phyloP scores from a whole-genome alignment of 2,797 vertebrate genomes.

The Hippoglossus hippoglossus region DNA sequence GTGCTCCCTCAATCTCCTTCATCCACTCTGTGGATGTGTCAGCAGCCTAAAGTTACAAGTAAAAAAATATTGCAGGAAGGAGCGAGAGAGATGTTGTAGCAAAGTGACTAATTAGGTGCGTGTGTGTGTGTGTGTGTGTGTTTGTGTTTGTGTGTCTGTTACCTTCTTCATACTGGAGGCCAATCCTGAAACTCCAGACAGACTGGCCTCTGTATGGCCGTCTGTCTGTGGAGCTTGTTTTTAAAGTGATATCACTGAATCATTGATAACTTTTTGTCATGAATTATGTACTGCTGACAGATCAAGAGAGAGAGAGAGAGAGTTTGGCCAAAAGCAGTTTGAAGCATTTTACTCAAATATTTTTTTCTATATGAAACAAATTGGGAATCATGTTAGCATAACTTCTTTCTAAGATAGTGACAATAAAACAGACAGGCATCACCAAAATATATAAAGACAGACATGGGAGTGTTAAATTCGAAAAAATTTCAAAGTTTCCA shows the following conservation, averaged over 20 bases:
- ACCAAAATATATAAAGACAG: not conserved
- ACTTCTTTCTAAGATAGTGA: too few relatives aligned
- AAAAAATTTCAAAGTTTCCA: too few relatives aligned
- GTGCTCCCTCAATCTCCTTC: too few relatives aligned
- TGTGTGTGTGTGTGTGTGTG: too few relatives aligned
- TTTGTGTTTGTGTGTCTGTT: constrained; percentile 6
- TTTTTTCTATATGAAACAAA: too few relatives aligned
- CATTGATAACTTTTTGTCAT: constrained; percentile 36
- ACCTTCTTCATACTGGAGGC: constrained; percentile 6
- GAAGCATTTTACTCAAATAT: not conserved
- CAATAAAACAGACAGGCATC: too few relatives aligned
- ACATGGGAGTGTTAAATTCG: not conserved
- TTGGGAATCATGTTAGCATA: too few relatives aligned
- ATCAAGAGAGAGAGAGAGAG: not conserved
- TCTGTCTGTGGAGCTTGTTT: constrained; percentile 10
- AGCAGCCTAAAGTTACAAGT: too few relatives aligned
- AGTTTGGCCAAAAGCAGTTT: not conserved
- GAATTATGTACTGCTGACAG: constrained; percentile 13
- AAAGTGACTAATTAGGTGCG: constrained; percentile 28
- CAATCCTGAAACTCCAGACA: too few relatives aligned
- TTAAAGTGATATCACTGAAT: constrained; percentile 30
- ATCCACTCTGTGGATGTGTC: too few relatives aligned
- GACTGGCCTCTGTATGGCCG: not conserved
- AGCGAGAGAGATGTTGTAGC: constrained; percentile 17
- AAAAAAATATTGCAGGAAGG: not conserved